These are phyloP conservation scores for Gandaritis pyraliata DNA, from an alignment of 2,888 invertebrate species.

Conservation along the genomic window DNA sequence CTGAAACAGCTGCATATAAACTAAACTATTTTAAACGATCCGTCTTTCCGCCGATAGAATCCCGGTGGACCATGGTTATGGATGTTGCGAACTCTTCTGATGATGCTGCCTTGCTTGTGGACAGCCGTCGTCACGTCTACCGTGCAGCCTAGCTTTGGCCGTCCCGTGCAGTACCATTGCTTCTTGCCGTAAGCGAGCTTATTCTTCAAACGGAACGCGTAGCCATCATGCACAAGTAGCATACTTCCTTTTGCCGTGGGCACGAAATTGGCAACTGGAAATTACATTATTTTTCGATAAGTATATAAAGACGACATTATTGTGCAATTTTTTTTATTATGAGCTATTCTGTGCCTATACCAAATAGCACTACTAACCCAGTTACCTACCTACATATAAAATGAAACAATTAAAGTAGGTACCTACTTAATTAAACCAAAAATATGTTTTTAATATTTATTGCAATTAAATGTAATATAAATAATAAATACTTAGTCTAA, in stretches of 20 bases:
- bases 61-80: slow-evolving; percentile 74
- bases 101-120: slow-evolving; percentile 58
- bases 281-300: slow-evolving; percentile 13
- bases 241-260: slow-evolving; percentile 73
- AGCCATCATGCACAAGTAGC: slow-evolving; percentile 70
- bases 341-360: too few species aligned
- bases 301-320: not conserved
- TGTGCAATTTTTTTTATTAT: not conserved
- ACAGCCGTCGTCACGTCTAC: slow-evolving; percentile 70
- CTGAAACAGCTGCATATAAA: not conserved
- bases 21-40: slow-evolving; percentile 64
- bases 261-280: slow-evolving; percentile 76
- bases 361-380: too few species aligned
- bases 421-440: too few species aligned
- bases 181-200: slow-evolving; percentile 77
- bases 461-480: too few species aligned
- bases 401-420: too few species aligned
- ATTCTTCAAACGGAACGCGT: slow-evolving; percentile 73
- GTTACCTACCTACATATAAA: too few species aligned
- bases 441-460: too few species aligned
- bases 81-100: slow-evolving; percentile 66
- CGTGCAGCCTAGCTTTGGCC: slow-evolving; percentile 72
- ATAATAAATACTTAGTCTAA: too few species aligned
- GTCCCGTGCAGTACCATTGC: slow-evolving; percentile 76
- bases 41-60: slow-evolving; percentile 69